phyloP scores from a whole-genome alignment of 2,113 vertebrate species.

The Saguinus imperator region DNA sequence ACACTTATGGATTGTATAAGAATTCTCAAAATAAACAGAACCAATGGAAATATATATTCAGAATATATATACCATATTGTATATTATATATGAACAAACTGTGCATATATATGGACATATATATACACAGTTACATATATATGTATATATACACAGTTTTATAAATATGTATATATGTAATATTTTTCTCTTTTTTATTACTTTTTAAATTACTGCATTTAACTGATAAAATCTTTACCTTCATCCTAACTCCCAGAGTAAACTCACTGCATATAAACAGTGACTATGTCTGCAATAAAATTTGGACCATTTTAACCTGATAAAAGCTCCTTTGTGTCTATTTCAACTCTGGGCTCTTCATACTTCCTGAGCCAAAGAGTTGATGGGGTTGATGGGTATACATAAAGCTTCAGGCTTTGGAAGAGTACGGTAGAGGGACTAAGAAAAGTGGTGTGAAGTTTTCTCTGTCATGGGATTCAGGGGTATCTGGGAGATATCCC shows the following conservation, averaged over 20 bases:
- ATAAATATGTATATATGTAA: too few species aligned
- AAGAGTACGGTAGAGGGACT: neutral
- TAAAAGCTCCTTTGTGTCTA: neutral
- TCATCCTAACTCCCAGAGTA: neutral
- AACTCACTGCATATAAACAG: neutral
- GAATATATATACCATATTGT: too few species aligned
- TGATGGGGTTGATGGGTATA: neutral
- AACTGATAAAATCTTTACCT: neutral
- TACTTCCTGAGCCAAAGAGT: neutral
- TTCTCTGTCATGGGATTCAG: neutral
- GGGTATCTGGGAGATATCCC: neutral
- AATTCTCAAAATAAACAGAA: neutral
- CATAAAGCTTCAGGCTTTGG: neutral
- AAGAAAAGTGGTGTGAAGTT: neutral
- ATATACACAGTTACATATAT: too few species aligned
- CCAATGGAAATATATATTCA: neutral
- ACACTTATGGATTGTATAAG: neutral
- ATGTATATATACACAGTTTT: too few species aligned
- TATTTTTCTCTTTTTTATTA: too few species aligned
- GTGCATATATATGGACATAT: too few species aligned
- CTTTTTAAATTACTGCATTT: neutral
- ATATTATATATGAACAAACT: too few species aligned
- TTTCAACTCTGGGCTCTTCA: neutral
- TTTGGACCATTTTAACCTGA: neutral
- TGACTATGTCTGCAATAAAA: neutral